phyloP scores from a whole-genome alignment of 2,113 vertebrate genomes.

The Hippocampus mohnikei region DNA sequence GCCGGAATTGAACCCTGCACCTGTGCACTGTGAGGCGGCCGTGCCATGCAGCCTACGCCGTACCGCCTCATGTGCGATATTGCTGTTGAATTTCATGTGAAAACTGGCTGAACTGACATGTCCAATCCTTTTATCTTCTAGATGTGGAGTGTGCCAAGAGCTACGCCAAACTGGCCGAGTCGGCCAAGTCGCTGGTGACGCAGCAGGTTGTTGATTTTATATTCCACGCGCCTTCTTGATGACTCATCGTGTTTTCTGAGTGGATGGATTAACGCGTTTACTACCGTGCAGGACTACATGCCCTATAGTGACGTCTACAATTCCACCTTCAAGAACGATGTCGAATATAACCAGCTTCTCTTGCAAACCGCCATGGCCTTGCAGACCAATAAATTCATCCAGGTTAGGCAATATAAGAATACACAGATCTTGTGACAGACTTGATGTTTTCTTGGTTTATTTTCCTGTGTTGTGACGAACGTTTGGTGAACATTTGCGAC shows the following conservation, averaged over 20 bases:
- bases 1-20: too few relatives aligned
- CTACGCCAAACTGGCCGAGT: slow-evolving; percentile 89
- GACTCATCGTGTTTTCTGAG: neutral
- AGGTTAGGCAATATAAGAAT: slow-evolving; percentile 72
- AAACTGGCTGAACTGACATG: neutral
- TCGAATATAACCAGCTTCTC: slow-evolving; percentile 83
- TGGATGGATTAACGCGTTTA: neutral
- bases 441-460: neutral
- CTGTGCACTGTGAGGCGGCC: too few relatives aligned
- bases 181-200: slow-evolving; percentile 80
- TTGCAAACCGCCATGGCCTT: slow-evolving; percentile 85
- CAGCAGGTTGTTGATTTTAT: slow-evolving; percentile 76
- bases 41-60: too few relatives aligned
- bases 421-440: neutral
- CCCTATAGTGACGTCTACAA: slow-evolving; percentile 87
- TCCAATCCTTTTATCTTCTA: slow-evolving; percentile 48
- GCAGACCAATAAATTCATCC: slow-evolving; percentile 93
- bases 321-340: slow-evolving; percentile 86
- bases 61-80: neutral
- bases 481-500: too few relatives aligned
- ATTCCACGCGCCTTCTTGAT: neutral
- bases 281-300: slow-evolving; percentile 84
- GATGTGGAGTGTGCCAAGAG: slow-evolving; percentile 90
- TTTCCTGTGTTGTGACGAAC: neutral
- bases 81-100: neutral